Percentiles rank a stretch among this genome's conserved stretches.
phyloP scores from a whole-genome alignment of 1,140 invertebrate genomes.

The Leptonema lineaticorne region DNA sequence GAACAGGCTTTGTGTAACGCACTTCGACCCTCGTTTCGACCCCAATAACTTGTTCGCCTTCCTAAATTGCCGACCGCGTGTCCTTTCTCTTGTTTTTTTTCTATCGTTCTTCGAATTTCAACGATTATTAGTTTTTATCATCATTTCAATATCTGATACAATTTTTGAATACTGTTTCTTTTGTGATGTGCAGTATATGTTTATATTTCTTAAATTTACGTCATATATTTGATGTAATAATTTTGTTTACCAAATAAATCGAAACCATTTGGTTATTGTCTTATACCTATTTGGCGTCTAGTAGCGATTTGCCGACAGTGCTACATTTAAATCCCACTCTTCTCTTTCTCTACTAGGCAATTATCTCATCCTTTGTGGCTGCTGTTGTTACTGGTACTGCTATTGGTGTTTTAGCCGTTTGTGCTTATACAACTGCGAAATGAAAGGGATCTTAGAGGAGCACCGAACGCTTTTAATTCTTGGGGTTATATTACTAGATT shows the following conservation, averaged over 20 bases:
- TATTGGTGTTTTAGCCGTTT: no score
- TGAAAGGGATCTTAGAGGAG: neutral
- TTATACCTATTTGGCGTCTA: neutral
- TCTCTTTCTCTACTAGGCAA: conserved; percentile 24
- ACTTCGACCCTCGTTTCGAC: conserved; percentile 30
- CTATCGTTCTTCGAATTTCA: neutral
- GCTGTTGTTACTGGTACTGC: neutral
- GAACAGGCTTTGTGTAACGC: conserved; percentile 33
- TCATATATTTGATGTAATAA: neutral
- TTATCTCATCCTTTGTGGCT: conserved; percentile 32
- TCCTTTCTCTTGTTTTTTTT: conserved; percentile 3
- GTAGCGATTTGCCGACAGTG: neutral
- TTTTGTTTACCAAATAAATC: conserved; percentile 10
- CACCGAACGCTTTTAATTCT: neutral
- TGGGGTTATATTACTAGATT: neutral
- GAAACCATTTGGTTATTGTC: neutral
- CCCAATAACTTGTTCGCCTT: conserved; percentile 25
- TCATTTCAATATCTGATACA: neutral
- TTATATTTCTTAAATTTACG: neutral
- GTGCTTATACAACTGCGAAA: neutral
- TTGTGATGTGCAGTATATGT: neutral
- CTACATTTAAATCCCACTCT: neutral
- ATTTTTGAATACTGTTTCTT: neutral
- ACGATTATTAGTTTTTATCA: neutral
- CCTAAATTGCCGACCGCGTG: conserved; percentile 21